Evolutionary conservation across 2,797 vertebrate genomes (phyloP), one percentile per base, ranked within the genome.

Genomic region (Ara ararauna): DNA sequence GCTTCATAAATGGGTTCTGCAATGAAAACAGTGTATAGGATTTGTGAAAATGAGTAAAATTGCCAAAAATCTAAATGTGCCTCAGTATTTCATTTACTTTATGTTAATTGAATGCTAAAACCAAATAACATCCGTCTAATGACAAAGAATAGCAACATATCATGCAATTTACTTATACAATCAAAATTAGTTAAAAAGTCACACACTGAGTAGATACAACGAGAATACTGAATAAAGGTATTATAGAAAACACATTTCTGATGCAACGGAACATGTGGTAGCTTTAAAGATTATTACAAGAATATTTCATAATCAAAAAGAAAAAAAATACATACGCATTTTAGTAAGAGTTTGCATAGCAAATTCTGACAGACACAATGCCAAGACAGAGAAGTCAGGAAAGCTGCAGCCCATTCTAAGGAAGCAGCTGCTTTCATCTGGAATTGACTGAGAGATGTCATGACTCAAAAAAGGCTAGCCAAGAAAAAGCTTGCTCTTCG

Each of bases 351-450:
- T 48, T 79, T 85, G 19, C 76, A n/a, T 66, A 68, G 68, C 42
- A 78, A 65, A 54, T 81, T 90, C 77, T 91, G 71, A 75, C 66
- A 88, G 64, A 85, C 9, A 0, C 32, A 20, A 77, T 50, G 34
- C 77, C 47, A 61, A 61, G 51, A 70, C 5, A 75, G 54, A 54
- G 45, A 81, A 81, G n/a, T 9, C 42, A 40, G 36, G 34, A 94
- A 93, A 71, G 42, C 48, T 93, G 36, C 8, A 67, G 11, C 42
- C 77, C 40, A 9, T 94, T 85, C 80, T 64, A 58, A 61, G 61
- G 72, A 94, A 94, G 74, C 71, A 92, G 65, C 45, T 89, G 88
- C 68, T 94, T 90, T 91, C 85, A 93, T 44, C 88, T 94, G 84
- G 77, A 93, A 90, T 76, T 87, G 87, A 88, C 48, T 67, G 77